A percentile compares a stretch with the other conserved stretches of the same genome.
These are phyloP conservation scores for Lophura nycthemera DNA, from an alignment of 2,113 vertebrate species.

Conservation along the genomic window DNA sequence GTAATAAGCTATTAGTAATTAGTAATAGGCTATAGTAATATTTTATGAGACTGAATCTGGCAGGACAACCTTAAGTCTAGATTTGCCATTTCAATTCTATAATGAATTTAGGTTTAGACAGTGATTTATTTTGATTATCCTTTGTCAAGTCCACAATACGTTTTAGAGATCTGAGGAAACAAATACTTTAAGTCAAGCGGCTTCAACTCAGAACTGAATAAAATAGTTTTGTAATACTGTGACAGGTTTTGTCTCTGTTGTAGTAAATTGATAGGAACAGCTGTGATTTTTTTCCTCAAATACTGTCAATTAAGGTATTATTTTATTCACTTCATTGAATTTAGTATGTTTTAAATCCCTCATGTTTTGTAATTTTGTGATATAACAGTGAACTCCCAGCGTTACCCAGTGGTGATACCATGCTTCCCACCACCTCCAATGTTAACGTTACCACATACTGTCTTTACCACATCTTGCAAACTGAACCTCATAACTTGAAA, in stretches of 20 bases:
- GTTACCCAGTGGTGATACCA: background rate
- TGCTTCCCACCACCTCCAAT: rapidly evolving
- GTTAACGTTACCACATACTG: background rate
- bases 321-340: background rate
- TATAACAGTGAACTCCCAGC: background rate
- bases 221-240: background rate
- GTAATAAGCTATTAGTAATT: background rate
- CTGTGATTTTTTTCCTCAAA: background rate
- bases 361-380: background rate
- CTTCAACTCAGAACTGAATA: background rate
- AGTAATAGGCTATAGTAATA: background rate
- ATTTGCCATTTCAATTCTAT: background rate
- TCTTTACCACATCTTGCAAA: background rate
- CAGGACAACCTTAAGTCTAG: background rate
- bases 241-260: background rate
- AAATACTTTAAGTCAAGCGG: background rate
- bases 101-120: background rate
- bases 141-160: background rate
- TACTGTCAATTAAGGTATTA: background rate
- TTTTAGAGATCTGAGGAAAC: conserved; percentile 3
- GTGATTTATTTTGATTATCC: background rate
- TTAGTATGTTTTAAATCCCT: background rate
- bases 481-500: background rate
- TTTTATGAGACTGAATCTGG: background rate
- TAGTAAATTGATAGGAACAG: background rate